Evolutionary conservation across 2,113 vertebrate genomes (phyloP).

Genomic region (Notarius lentiginosus): DNA sequence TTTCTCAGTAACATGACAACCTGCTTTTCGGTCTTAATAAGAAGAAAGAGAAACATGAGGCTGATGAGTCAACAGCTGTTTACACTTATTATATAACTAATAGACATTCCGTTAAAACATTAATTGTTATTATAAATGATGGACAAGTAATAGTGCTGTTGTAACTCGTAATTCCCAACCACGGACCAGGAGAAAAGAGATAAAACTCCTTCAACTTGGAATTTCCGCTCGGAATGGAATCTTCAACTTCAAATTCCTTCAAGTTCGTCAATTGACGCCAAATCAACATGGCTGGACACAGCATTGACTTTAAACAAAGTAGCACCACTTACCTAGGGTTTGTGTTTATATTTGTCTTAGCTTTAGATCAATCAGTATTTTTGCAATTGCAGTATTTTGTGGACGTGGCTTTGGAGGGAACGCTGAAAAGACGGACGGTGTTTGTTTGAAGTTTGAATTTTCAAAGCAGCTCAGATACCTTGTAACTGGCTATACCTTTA

Average conservation of each 20-base stretch:
- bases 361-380: not conserved
- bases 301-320: not conserved
- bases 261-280: too few relatives aligned
- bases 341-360: not conserved
- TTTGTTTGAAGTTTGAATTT: not conserved
- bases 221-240: too few relatives aligned
- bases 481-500: not conserved
- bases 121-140: not conserved
- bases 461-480: not conserved
- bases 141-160: not conserved
- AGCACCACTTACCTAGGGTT: not conserved
- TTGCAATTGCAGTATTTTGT: not conserved
- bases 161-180: not conserved
- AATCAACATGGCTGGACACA: not conserved
- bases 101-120: not conserved
- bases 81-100: not conserved
- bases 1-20: not conserved
- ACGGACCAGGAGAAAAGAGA: not conserved
- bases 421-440: not conserved
- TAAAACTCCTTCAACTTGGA: not conserved
- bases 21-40: not conserved
- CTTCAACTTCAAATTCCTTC: too few relatives aligned
- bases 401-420: not conserved
- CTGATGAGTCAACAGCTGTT: not conserved
- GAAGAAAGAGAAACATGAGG: not conserved